These are phyloP conservation scores for Ciconia maguari DNA, from an alignment of 2,113 vertebrate species.

Conservation along the genomic window DNA sequence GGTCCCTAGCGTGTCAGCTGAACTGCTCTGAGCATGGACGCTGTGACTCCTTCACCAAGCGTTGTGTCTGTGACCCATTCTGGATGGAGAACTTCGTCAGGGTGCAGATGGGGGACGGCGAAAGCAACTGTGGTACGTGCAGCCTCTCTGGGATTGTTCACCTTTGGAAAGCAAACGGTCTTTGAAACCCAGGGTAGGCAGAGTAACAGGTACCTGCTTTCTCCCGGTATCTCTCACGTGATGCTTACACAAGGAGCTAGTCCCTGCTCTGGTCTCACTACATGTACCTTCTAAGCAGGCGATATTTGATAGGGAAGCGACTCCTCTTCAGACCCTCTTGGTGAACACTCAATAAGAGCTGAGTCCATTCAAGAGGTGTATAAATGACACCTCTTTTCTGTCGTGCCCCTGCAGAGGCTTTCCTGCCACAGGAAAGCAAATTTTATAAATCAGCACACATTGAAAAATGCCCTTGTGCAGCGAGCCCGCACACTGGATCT, in stretches of 20 bases:
- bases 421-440: background rate
- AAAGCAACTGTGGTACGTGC: constrained; percentile 93
- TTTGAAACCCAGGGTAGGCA: background rate
- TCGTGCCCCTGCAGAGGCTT: background rate
- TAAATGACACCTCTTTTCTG: background rate
- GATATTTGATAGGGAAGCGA: background rate
- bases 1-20: constrained; percentile 88
- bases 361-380: background rate
- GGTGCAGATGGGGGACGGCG: constrained; percentile 86
- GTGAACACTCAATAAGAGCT: background rate
- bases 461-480: background rate
- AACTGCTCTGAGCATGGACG: constrained; percentile 94
- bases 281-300: background rate
- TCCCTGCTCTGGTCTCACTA: background rate
- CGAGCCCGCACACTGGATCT: rapidly evolving
- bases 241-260: background rate
- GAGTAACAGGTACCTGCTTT: background rate
- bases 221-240: background rate
- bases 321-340: background rate
- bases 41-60: constrained; percentile 91
- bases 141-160: background rate
- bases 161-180: rapidly evolving
- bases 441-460: rapidly evolving
- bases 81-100: constrained; percentile 99
- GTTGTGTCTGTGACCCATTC: constrained; percentile 93